Percentiles rank a stretch among this genome's conserved stretches.
phyloP scores from a whole-genome alignment of 2,888 invertebrate genomes.

The Apotomis turbidana region DNA sequence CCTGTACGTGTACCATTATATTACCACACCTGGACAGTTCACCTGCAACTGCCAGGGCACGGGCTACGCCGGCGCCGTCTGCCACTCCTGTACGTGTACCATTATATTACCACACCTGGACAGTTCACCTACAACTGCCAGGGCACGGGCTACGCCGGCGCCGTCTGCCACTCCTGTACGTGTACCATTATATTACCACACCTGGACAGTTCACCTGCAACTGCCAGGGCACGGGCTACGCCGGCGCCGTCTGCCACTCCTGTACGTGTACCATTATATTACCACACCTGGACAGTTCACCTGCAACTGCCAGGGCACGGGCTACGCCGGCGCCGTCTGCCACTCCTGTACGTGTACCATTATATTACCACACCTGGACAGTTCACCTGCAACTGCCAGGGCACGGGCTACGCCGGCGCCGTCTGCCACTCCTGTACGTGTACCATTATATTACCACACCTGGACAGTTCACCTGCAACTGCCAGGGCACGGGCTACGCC shows the following conservation, averaged over 20 bases:
- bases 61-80: conserved; percentile 97
- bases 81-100: conserved; percentile 94
- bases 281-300: no score
- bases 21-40: no score
- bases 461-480: conserved; percentile 97
- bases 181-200: no score
- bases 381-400: conserved; percentile 95
- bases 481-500: conserved; percentile 94
- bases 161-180: conserved; percentile 95
- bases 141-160: conserved; percentile 96
- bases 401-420: conserved; percentile 96
- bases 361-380: no score
- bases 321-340: conserved; percentile 98
- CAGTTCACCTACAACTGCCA: conserved; percentile 96
- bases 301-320: conserved; percentile 94
- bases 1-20: no score
- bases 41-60: conserved; percentile 94
- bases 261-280: no score
- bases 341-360: conserved; percentile 93
- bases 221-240: conserved; percentile 95
- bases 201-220: conserved; percentile 97
- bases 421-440: conserved; percentile 96
- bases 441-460: no score
- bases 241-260: conserved; percentile 97
- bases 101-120: no score